These are phyloP conservation scores for Tragelaphus oryx DNA, from an alignment of 2,797 vertebrate species.

Conservation along the genomic window DNA sequence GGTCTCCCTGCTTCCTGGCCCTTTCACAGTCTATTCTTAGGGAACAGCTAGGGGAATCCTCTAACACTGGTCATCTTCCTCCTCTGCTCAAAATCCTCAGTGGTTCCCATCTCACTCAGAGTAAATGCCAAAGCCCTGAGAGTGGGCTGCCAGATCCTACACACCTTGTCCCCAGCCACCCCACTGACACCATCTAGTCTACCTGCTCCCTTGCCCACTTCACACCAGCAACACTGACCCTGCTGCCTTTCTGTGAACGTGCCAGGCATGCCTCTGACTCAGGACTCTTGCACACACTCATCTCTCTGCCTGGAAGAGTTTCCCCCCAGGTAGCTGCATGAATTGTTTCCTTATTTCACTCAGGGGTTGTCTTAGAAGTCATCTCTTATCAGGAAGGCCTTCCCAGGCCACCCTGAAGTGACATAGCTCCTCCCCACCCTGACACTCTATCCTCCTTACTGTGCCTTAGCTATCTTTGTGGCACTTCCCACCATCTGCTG, in stretches of 20 bases:
- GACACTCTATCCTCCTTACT: background rate
- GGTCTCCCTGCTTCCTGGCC: background rate
- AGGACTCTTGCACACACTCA: background rate
- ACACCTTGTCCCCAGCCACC: background rate
- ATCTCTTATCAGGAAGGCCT: background rate
- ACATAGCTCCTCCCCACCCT: background rate
- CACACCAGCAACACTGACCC: background rate
- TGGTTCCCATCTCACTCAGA: background rate
- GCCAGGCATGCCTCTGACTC: background rate
- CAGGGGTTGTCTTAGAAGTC: background rate
- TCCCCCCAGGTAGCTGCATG: background rate
- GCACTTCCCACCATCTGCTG: constrained; percentile 10
- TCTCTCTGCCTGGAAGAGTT: background rate
- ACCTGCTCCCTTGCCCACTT: background rate
- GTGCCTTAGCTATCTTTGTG: background rate
- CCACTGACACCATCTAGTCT: background rate
- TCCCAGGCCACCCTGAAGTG: background rate
- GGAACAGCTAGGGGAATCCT: background rate
- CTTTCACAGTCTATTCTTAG: background rate
- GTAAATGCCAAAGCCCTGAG: background rate
- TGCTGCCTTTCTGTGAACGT: background rate
- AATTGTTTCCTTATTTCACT: background rate
- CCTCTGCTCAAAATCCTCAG: background rate
- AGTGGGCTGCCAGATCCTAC: background rate
- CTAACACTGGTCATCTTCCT: background rate